Evolutionary conservation across 2,888 invertebrate species (phyloP).

Genomic region (Mimas tiliae): DNA sequence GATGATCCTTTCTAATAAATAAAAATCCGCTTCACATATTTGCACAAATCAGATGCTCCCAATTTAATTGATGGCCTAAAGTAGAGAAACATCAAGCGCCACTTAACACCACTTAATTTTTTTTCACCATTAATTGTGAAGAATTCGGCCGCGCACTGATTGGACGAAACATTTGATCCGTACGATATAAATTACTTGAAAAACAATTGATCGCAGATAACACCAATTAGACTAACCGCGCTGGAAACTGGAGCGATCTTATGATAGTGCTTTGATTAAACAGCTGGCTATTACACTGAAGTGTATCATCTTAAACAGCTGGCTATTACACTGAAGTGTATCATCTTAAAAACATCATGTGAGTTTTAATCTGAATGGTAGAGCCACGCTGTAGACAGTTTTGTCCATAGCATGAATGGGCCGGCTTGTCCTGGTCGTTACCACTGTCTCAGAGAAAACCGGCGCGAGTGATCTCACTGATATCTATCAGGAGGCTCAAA

Average conservation of each 20-base stretch:
- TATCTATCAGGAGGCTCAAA: too few relatives aligned
- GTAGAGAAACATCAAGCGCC: background rate
- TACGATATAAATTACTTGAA: slow-evolving; percentile 34
- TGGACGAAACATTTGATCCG: slow-evolving; percentile 38
- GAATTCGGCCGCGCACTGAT: slow-evolving; percentile 22
- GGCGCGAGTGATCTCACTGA: too few relatives aligned
- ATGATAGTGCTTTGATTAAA: slow-evolving; percentile 31
- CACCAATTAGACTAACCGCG: slow-evolving; percentile 41
- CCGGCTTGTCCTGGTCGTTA: too few relatives aligned
- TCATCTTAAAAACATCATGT: too few relatives aligned
- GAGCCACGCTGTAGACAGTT: too few relatives aligned
- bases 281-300: background rate
- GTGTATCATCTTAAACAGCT: background rate
- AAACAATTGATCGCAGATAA: slow-evolving; percentile 46
- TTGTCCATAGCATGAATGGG: too few relatives aligned
- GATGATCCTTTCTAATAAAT: too few relatives aligned
- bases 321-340: background rate
- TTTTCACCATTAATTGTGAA: slow-evolving; percentile 3
- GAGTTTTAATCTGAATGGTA: too few relatives aligned
- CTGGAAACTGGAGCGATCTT: slow-evolving; percentile 46
- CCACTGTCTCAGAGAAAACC: too few relatives aligned
- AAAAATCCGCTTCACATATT: background rate
- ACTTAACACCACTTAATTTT: slow-evolving; percentile 15
- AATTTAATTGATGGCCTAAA: background rate
- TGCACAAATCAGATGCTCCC: background rate